phyloP scores from a whole-genome alignment of 2,888 invertebrate species.

The Hydraecia micacea region DNA sequence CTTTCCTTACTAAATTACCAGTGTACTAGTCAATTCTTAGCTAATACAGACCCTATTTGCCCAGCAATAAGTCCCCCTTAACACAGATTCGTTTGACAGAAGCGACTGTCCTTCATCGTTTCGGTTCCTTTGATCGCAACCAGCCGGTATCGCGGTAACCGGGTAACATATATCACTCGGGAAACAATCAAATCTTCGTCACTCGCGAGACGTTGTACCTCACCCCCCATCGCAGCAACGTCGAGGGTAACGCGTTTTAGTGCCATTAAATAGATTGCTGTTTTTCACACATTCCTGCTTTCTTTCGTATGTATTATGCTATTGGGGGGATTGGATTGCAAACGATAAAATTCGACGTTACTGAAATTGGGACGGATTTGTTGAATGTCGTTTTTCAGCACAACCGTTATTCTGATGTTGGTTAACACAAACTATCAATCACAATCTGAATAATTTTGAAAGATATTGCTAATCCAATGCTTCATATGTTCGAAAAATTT shows the following conservation, averaged over 20 bases:
- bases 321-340: conserved; percentile 22
- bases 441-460: no score
- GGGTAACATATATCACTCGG: conserved; percentile 46
- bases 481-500: no score
- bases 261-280: conserved; percentile 68
- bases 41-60: conserved; percentile 10
- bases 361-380: conserved; percentile 14
- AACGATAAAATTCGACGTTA: conserved; percentile 45
- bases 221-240: neutral
- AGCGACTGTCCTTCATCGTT: conserved; percentile 30
- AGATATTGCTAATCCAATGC: no score
- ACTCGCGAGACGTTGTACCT: conserved; percentile 26
- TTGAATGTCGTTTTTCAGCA: conserved; percentile 7
- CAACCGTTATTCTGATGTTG: conserved; percentile 22
- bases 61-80: conserved; percentile 3
- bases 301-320: conserved; percentile 24
- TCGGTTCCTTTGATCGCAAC: conserved; percentile 25
- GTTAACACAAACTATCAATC: no score
- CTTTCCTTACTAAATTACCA: neutral
- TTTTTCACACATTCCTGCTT: conserved; percentile 56
- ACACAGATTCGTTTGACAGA: conserved; percentile 15
- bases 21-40: neutral
- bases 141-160: conserved; percentile 31
- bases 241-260: conserved; percentile 49
- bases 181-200: conserved; percentile 61